These are phyloP conservation scores for Arctopsyche grandis DNA, from an alignment of 1,140 invertebrate genomes.

Conservation along the genomic window DNA sequence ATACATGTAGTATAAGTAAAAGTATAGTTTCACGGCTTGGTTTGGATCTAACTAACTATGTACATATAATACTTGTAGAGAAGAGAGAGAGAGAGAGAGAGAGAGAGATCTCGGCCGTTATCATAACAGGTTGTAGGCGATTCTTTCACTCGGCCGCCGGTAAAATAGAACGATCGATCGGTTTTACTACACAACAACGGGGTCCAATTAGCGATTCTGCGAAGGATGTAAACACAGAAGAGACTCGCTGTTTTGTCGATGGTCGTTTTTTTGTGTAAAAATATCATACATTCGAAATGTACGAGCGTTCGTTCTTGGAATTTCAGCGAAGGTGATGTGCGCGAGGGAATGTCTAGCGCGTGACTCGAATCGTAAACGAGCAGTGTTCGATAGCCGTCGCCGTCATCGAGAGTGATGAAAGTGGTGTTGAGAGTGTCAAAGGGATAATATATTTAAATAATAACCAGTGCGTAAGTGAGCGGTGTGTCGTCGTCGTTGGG, in stretches of 20 bases:
- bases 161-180: constrained; percentile 17
- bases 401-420: not conserved
- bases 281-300: not conserved
- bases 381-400: not conserved
- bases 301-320: not conserved
- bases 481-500: not conserved
- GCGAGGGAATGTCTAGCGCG: not conserved
- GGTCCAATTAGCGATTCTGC: constrained; percentile 22
- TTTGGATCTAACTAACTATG: too few species aligned
- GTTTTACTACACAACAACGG: not conserved
- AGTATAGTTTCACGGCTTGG: too few species aligned
- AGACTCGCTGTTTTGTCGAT: not conserved
- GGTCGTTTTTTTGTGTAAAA: not conserved
- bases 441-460: not conserved
- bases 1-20: too few species aligned
- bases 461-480: not conserved
- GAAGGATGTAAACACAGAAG: constrained; percentile 8
- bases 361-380: not conserved
- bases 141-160: constrained; percentile 1
- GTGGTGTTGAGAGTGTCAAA: too few species aligned
- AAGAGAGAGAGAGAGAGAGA: not conserved
- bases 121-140: constrained; percentile 31
- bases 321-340: constrained; percentile 21
- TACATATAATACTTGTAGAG: too few species aligned
- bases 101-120: not conserved